These are phyloP conservation scores for Cyanoderma ruficeps DNA, from an alignment of 2,113 vertebrate species.

Conservation along the genomic window DNA sequence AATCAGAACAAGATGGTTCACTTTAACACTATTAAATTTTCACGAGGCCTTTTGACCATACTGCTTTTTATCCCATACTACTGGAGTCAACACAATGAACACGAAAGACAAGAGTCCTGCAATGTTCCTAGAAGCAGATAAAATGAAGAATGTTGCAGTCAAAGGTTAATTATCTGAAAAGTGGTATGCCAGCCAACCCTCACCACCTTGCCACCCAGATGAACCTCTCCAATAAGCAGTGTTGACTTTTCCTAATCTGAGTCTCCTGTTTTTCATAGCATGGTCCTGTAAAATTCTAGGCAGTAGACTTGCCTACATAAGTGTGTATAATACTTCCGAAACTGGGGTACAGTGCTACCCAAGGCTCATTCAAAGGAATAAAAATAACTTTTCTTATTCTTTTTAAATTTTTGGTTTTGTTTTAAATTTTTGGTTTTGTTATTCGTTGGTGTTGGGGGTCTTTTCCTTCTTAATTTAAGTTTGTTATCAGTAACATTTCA, in stretches of 20 bases:
- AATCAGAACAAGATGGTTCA: not conserved
- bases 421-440: not conserved
- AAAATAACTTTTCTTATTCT: not conserved
- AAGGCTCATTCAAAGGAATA: not conserved
- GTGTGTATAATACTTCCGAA: not conserved
- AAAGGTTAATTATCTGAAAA: not conserved
- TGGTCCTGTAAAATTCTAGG: not conserved
- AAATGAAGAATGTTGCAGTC: not conserved
- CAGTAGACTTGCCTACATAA: not conserved
- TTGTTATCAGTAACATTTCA: not conserved
- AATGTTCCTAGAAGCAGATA: not conserved
- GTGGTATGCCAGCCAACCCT: not conserved
- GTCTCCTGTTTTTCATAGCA: not conserved
- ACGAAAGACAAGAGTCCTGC: not conserved
- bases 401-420: not conserved
- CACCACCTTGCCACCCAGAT: not conserved
- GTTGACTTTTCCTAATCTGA: not conserved
- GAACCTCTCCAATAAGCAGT: not conserved
- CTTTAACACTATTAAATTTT: not conserved
- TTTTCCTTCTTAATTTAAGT: not conserved
- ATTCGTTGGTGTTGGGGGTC: rapidly evolving
- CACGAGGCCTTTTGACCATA: not conserved
- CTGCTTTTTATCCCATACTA: not conserved
- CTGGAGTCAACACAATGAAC: not conserved
- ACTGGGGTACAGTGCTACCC: rapidly evolving